A percentile compares a stretch with the other conserved stretches of the same genome.
phyloP scores from a whole-genome alignment of 2,797 vertebrate genomes.

The Sarcophilus harrisii region DNA sequence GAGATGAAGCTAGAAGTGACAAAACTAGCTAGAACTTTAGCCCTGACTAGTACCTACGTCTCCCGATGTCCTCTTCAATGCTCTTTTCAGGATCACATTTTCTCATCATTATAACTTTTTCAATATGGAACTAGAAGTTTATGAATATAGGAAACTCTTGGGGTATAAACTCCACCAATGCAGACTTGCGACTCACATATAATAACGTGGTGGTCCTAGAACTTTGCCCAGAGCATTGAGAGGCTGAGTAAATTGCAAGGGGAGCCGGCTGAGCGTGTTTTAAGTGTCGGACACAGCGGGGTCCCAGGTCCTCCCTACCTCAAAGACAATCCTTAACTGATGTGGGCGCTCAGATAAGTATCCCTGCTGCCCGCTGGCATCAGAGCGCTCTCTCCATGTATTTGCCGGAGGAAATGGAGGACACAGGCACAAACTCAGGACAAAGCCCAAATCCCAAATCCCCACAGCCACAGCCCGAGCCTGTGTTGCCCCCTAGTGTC shows the following conservation, averaged over 20 bases:
- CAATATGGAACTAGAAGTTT: neutral
- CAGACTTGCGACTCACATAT: neutral
- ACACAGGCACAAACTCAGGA: neutral
- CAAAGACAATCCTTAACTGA: neutral
- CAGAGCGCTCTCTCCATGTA: slow-evolving; percentile 1
- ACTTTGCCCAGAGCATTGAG: neutral
- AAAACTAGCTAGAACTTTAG: neutral
- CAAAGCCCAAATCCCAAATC: neutral
- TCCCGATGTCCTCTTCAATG: neutral
- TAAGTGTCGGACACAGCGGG: neutral
- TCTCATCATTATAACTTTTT: neutral
- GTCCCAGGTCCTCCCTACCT: neutral
- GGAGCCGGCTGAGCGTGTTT: no score
- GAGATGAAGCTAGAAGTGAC: neutral
- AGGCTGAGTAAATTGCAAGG: neutral
- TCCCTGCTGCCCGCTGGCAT: neutral
- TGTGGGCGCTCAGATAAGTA: neutral
- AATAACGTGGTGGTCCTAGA: neutral
- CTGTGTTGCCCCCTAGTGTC: neutral
- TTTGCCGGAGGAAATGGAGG: slow-evolving; percentile 17
- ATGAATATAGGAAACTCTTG: neutral
- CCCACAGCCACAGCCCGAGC: neutral
- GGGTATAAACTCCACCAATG: neutral
- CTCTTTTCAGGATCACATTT: neutral
- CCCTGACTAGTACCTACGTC: neutral